phyloP scores from a whole-genome alignment of 2,888 invertebrate genomes.

The Stenchaetothrips biformis region DNA sequence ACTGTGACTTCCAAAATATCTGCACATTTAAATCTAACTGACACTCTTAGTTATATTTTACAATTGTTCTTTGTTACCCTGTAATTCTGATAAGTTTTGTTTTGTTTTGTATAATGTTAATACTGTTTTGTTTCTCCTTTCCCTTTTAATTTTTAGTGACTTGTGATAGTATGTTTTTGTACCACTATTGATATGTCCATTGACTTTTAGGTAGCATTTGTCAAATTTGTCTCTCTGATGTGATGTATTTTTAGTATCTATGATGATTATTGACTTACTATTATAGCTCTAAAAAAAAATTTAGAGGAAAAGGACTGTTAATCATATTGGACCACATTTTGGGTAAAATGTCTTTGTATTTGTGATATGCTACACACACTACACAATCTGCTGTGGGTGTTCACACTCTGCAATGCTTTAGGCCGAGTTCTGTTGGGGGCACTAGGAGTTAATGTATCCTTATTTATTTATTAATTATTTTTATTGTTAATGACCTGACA shows the following conservation, averaged over 20 bases:
- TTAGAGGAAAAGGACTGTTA: neutral
- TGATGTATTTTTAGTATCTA: neutral
- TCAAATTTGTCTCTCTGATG: neutral
- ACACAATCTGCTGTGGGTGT: too few species aligned
- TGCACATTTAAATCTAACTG: conserved; percentile 46
- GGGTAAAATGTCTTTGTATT: too few species aligned
- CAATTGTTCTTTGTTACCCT: neutral
- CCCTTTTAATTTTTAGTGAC: neutral
- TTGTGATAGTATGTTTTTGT: neutral
- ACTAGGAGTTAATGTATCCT: neutral
- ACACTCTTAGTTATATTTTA: neutral
- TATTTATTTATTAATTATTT: neutral
- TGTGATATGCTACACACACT: too few species aligned
- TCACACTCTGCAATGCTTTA: too few species aligned
- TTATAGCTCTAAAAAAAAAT: neutral
- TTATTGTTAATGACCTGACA: neutral
- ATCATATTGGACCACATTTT: too few species aligned
- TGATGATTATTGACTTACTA: neutral
- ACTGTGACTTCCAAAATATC: conserved; percentile 64
- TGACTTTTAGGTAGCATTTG: neutral
- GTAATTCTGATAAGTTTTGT: too few species aligned
- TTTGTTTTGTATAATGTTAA: too few species aligned
- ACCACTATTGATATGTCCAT: too few species aligned
- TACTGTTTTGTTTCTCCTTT: neutral
- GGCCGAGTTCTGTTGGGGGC: too few species aligned